Conservation (phyloP, 2,113 vertebrate genomes). For the Mustelus asterias region DNA sequence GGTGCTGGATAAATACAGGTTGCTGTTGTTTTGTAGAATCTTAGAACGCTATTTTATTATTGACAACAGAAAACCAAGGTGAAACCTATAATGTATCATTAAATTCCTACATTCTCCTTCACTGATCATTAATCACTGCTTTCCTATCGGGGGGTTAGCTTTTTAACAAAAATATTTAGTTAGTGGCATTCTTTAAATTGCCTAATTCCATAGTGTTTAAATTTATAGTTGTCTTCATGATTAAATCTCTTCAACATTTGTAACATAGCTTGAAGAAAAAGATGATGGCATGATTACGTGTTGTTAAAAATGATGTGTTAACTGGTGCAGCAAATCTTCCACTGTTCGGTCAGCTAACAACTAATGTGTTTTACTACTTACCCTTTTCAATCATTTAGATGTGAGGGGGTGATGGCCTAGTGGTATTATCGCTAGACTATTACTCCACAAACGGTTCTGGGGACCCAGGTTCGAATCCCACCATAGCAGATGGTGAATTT, state of each 20-base stretch:
- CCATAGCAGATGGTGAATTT: too few relatives aligned
- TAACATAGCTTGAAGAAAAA: neutral
- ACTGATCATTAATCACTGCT: neutral
- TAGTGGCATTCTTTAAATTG: neutral
- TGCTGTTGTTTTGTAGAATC: neutral
- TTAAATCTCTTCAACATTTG: neutral
- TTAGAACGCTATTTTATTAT: neutral
- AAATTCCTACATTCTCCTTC: neutral
- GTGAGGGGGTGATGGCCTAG: too few relatives aligned
- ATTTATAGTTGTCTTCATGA: neutral
- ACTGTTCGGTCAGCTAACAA: neutral
- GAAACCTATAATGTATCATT: neutral
- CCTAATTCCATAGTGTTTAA: neutral
- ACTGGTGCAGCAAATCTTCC: neutral
- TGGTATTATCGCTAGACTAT: too few relatives aligned
- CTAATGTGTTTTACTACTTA: neutral
- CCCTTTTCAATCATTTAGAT: neutral
- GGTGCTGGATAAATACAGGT: neutral
- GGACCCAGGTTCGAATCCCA: too few relatives aligned
- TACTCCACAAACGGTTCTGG: too few relatives aligned
- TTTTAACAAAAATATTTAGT: neutral
- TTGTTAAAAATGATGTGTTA: neutral
- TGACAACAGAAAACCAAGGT: too few relatives aligned
- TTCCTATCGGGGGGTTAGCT: too few relatives aligned
- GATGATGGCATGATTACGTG: neutral